phyloP scores from a whole-genome alignment of 1,140 invertebrate genomes.

The Drosophila albomicans region DNA sequence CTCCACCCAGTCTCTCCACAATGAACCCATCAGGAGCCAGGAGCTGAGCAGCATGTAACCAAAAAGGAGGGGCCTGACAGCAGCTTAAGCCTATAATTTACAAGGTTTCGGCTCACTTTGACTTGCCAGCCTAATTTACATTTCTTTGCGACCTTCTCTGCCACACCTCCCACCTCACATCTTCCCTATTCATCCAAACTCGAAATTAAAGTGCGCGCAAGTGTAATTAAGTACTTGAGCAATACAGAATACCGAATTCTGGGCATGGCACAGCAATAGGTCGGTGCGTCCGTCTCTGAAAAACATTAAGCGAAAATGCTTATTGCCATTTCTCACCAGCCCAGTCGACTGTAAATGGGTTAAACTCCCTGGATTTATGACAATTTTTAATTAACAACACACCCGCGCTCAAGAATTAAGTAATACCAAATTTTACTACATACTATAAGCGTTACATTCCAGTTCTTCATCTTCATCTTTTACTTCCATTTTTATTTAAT shows the following conservation, averaged over 20 bases:
- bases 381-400: constrained; percentile 78
- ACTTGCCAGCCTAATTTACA: constrained; percentile 70
- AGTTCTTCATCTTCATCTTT: background rate
- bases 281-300: constrained; percentile 32
- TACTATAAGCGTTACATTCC: constrained; percentile 20
- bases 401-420: constrained; percentile 5
- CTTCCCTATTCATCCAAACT: constrained; percentile 50
- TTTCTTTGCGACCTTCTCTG: constrained; percentile 48
- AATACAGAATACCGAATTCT: constrained; percentile 46
- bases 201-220: constrained; percentile 81
- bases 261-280: constrained; percentile 1
- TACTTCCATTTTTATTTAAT: constrained; percentile 1
- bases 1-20: constrained; percentile 14
- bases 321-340: constrained; percentile 64
- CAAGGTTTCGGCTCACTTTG: constrained; percentile 76
- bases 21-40: background rate
- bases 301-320: constrained; percentile 51
- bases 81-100: constrained; percentile 80
- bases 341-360: constrained; percentile 72
- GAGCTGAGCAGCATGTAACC: constrained; percentile 55
- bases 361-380: constrained; percentile 75
- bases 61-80: constrained; percentile 27
- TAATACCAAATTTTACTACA: constrained; percentile 55
- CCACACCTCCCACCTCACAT: background rate
- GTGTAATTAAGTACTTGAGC: constrained; percentile 80